phyloP scores from a whole-genome alignment of 2,113 vertebrate species.

The Scolopax mira region DNA sequence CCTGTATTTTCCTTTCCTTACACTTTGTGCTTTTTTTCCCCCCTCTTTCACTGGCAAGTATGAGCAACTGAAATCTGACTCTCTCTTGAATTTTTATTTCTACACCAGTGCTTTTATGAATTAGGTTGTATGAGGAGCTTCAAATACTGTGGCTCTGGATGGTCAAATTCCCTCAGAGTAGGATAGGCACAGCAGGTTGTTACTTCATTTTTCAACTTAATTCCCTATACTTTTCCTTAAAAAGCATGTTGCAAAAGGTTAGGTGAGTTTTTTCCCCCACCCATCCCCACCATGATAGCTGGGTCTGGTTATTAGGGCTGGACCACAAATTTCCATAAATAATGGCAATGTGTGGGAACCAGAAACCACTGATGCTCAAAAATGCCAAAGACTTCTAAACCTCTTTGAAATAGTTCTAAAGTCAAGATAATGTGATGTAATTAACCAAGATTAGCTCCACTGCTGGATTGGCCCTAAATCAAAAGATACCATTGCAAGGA shows the following conservation, averaged over 20 bases:
- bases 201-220: background rate
- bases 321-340: background rate
- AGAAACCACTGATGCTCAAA: constrained; percentile 23
- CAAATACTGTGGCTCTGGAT: background rate
- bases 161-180: background rate
- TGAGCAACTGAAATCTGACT: background rate
- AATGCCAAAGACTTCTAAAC: constrained; percentile 44
- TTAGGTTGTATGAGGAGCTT: background rate
- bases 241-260: background rate
- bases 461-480: constrained; percentile 20
- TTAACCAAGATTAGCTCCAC: constrained; percentile 57
- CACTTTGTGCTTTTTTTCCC: background rate
- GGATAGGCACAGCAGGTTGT: background rate
- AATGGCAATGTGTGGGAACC: background rate
- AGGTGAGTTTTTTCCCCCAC: background rate
- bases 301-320: background rate
- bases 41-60: background rate
- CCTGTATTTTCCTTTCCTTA: background rate
- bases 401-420: constrained; percentile 61
- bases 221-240: background rate
- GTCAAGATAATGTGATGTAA: constrained; percentile 58
- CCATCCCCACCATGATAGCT: rapidly evolving
- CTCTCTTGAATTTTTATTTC: background rate
- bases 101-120: background rate
- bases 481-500: background rate